Base-by-base conservation (phyloP, 2,113 vertebrate species). In the Cebidichthys violaceus region DNA sequence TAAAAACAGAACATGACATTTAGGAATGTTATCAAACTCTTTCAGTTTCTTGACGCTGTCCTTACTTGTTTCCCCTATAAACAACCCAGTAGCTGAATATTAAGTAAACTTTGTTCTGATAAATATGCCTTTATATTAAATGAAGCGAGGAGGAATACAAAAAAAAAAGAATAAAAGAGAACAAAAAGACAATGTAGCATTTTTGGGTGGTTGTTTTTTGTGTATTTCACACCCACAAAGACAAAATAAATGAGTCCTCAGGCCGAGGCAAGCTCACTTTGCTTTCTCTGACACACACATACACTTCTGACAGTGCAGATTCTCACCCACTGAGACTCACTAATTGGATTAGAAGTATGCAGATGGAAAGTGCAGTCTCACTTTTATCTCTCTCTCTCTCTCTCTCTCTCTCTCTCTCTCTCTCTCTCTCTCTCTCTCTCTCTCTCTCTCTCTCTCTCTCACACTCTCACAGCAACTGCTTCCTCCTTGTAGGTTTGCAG, bases 281-380 rank as follows among this genome's bases (percentile, higher is more conserved):
- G 33, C 60, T 59, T 65, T 70, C 64, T 33, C 11, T 59, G 17
- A 62, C 68, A 68, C 64, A 33, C 35, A 9, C 68, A 66, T 4
- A 66, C 43, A 50, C 66, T 54, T 35, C 45, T 66, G 27, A 64
- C 31, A 2, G 50, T 33, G 67, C 52, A 66, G 65, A 68, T 74
- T 41, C 70, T 64, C 76, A 71, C 76, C 54, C 54, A 18, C 81
- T 61, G 81, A 79, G 83, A 79, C 67, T 62, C 54, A 14, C 71
- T 88, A 88, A 90, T 82, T 81, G 73, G 80, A 91, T 79, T 82
- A 84, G 77, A 86, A 71, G 31, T 75, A 73, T 77, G 79, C 22
- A 82, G 65, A 86, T 71, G 66, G 69, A 79, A 68, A 54, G 77
- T 54, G 43, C 71, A 55, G 70, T 60, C 33, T 75, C 66, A 20